A percentile compares a stretch with the other conserved stretches of the same genome.
Conservation (phyloP, 1,140 invertebrate species). For the Heliconius hewitsoni region DNA sequence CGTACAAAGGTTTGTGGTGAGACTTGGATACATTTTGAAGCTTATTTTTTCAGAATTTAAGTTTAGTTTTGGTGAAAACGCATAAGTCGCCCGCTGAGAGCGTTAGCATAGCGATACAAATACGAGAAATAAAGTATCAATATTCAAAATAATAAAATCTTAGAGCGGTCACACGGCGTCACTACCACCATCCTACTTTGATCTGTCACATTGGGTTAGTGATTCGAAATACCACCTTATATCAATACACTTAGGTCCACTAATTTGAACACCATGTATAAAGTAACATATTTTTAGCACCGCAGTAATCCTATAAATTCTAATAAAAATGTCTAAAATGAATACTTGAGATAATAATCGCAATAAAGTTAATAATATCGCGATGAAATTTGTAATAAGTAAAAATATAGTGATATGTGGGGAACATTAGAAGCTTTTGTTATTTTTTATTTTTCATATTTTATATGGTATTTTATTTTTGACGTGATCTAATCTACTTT, state of each 20-base stretch:
- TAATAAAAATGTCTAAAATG: slow-evolving; percentile 80
- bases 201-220: not conserved
- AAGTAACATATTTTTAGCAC: not conserved
- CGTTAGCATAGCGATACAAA: slow-evolving; percentile 70
- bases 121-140: slow-evolving; percentile 77
- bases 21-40: slow-evolving; percentile 34
- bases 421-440: slow-evolving; percentile 49
- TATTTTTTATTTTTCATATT: slow-evolving; percentile 9
- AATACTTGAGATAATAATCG: slow-evolving; percentile 78
- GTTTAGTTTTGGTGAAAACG: slow-evolving; percentile 38
- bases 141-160: slow-evolving; percentile 80
- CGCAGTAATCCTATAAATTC: slow-evolving; percentile 71
- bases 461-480: not conserved
- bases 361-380: slow-evolving; percentile 76
- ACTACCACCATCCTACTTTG: slow-evolving; percentile 41
- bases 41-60: slow-evolving; percentile 40
- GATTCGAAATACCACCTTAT: not conserved
- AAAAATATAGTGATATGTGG: slow-evolving; percentile 66
- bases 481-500: slow-evolving; percentile 2
- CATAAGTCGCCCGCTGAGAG: slow-evolving; percentile 65
- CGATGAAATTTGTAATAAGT: slow-evolving; percentile 76
- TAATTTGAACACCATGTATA: not conserved
- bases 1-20: slow-evolving; percentile 50
- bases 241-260: not conserved
- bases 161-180: slow-evolving; percentile 72